A percentile compares a stretch with the other conserved stretches of the same genome.
phyloP scores from a whole-genome alignment of 2,888 invertebrate genomes.

The Drosophila rubida region DNA sequence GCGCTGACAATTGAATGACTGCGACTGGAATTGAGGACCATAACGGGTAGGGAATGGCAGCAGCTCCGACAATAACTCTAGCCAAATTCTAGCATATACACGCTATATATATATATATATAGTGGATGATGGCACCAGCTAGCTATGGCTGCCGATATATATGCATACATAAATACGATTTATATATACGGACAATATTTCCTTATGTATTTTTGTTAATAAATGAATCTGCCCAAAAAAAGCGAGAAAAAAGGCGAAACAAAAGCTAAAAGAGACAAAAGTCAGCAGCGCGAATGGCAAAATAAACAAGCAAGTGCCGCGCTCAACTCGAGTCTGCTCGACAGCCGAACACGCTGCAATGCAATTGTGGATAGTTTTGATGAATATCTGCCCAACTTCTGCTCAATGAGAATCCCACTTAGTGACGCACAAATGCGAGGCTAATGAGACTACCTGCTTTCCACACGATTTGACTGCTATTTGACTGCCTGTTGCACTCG shows the following conservation, averaged over 20 bases:
- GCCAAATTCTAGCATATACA: constrained; percentile 12
- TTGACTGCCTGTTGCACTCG: neutral
- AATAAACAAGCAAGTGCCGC: constrained; percentile 19
- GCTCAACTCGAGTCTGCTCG: neutral
- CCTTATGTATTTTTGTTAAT: constrained; percentile 55
- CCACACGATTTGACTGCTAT: no score
- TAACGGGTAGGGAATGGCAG: constrained; percentile 37
- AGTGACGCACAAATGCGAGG: neutral
- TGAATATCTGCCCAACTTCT: neutral
- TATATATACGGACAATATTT: constrained; percentile 14
- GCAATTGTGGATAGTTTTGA: no score
- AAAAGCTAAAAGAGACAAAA: constrained; percentile 51
- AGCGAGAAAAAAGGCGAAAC: constrained; percentile 35
- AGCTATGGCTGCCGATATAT: constrained; percentile 16
- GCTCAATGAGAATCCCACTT: neutral
- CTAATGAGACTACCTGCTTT: no score
- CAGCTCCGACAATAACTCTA: constrained; percentile 57
- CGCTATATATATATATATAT: constrained; percentile 6
- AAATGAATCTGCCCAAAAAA: constrained; percentile 52
- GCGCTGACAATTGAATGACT: constrained; percentile 41
- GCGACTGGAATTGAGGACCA: constrained; percentile 36
- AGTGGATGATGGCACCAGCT: constrained; percentile 18
- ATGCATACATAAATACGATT: neutral
- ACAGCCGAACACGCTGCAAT: neutral
- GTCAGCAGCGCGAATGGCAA: constrained; percentile 34